phyloP scores from a whole-genome alignment of 1,140 invertebrate genomes.

The Hycleus phaleratus region DNA sequence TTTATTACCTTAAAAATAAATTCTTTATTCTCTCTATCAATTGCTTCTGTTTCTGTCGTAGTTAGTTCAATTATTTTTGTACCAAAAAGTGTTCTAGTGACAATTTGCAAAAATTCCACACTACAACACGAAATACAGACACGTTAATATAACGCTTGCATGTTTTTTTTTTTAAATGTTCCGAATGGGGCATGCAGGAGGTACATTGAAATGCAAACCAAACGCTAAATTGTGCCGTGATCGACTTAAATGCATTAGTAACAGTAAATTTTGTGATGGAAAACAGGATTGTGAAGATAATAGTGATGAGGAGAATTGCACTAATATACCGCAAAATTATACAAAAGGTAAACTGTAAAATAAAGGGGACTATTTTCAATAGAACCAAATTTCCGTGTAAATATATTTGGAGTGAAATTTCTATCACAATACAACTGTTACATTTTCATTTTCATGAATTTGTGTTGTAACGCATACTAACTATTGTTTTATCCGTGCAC shows the following conservation, averaged over 20 bases:
- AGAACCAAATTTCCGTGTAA: conserved; percentile 1
- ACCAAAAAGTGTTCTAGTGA: conserved; percentile 8
- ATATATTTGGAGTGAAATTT: conserved; percentile 2
- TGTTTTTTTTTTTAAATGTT: conserved; percentile 7
- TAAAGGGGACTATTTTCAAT: not conserved
- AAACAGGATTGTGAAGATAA: conserved; percentile 27
- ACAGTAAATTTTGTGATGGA: conserved; percentile 25
- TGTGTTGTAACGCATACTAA: too few relatives aligned
- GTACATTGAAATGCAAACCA: conserved; percentile 8
- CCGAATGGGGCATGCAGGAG: conserved; percentile 10
- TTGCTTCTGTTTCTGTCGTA: not conserved
- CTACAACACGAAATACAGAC: conserved; percentile 2
- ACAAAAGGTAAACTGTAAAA: not conserved
- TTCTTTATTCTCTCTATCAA: not conserved
- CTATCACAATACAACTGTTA: conserved; percentile 5
- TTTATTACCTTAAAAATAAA: not conserved
- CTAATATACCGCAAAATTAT: not conserved
- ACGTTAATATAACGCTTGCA: conserved; percentile 5
- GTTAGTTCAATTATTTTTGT: conserved; percentile 2
- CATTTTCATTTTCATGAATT: too few relatives aligned
- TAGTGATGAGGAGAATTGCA: conserved; percentile 27
- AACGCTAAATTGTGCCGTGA: conserved; percentile 25
- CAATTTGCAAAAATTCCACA: not conserved
- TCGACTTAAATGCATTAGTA: conserved; percentile 24
- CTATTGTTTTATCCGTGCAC: too few relatives aligned